Conservation (phyloP, 92 coral and sea anemone species). For the Bergia puertoricense region DNA sequence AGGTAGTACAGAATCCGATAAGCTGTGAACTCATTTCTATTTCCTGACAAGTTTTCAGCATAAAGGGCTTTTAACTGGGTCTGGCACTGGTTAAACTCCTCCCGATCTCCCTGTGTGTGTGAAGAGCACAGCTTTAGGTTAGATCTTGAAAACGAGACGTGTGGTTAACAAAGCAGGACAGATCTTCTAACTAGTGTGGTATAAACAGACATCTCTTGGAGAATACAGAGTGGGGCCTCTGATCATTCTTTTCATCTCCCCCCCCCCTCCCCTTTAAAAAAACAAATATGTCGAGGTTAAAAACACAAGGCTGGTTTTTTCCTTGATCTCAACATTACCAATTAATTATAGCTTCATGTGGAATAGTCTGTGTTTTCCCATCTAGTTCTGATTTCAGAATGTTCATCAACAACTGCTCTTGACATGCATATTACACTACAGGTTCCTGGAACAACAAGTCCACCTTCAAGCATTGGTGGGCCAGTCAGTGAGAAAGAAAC, state of each 20-base stretch:
- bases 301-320: too few species aligned
- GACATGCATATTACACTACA: too few species aligned
- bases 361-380: too few species aligned
- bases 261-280: too few species aligned
- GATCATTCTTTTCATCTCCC: not conserved
- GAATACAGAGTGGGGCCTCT: not conserved
- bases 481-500: too few species aligned
- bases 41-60: conserved; percentile 77
- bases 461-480: too few species aligned
- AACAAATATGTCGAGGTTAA: too few species aligned
- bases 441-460: too few species aligned
- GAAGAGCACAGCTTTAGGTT: not conserved
- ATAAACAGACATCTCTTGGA: not conserved
- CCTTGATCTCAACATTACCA: too few species aligned
- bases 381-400: too few species aligned
- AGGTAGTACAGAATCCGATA: conserved; percentile 89
- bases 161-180: not conserved
- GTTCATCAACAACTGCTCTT: too few species aligned
- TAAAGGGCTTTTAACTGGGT: conserved; percentile 94
- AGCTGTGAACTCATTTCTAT: conserved; percentile 80
- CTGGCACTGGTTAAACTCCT: conserved; percentile 99
- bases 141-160: not conserved
- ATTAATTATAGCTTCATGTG: too few species aligned
- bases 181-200: not conserved
- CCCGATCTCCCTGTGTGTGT: conserved; percentile 92